These are phyloP conservation scores for Gymnarchus niloticus DNA, from an alignment of 2,113 vertebrate species.

Conservation along the genomic window DNA sequence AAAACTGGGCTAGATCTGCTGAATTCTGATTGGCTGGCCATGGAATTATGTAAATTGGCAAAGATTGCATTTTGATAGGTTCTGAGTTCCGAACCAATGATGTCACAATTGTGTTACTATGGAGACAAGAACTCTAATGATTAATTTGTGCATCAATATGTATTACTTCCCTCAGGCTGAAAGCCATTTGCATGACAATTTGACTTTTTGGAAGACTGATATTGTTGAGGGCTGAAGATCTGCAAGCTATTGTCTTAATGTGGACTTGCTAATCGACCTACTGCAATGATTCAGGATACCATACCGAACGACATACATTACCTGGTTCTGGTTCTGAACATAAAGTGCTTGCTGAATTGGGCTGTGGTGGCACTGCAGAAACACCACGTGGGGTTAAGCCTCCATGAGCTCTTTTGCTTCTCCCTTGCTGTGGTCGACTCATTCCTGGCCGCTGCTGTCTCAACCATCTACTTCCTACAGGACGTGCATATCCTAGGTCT, in stretches of 20 bases:
- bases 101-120: too few relatives aligned
- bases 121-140: too few relatives aligned
- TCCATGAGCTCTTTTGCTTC: slow-evolving; percentile 68
- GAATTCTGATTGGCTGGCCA: too few relatives aligned
- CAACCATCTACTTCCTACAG: slow-evolving; percentile 53
- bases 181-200: background rate
- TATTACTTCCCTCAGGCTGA: slow-evolving; percentile 5
- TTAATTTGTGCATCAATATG: background rate
- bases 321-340: slow-evolving; percentile 63
- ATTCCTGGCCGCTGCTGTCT: slow-evolving; percentile 48
- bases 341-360: slow-evolving; percentile 67
- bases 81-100: too few relatives aligned
- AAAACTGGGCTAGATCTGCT: too few relatives aligned
- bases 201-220: background rate
- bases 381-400: slow-evolving; percentile 46
- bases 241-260: background rate
- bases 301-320: slow-evolving; percentile 38
- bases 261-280: too few relatives aligned
- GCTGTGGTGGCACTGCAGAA: slow-evolving; percentile 58
- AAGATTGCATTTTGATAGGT: too few relatives aligned
- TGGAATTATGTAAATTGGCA: too few relatives aligned
- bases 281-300: too few relatives aligned
- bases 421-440: slow-evolving; percentile 68
- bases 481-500: slow-evolving; percentile 56
- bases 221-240: background rate